Conservation (phyloP, 2,113 vertebrate genomes). For the Acanthochromis polyacanthus region DNA sequence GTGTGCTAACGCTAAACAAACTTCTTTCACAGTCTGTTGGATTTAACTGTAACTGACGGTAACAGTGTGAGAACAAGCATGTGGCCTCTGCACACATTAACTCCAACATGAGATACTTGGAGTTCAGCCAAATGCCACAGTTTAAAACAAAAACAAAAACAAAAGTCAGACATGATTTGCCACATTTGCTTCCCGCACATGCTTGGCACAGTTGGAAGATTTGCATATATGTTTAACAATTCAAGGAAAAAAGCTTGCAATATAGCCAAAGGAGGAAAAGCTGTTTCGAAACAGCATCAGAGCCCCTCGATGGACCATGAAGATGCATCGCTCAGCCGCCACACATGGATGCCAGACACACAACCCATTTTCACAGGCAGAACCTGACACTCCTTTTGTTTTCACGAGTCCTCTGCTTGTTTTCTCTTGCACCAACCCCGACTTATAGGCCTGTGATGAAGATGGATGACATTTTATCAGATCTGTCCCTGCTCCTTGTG, state of each 20-base stretch:
- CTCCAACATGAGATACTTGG: background rate
- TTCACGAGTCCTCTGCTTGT: background rate
- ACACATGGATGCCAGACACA: conserved; percentile 14
- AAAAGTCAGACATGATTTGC: background rate
- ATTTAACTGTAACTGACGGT: background rate
- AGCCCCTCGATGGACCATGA: background rate
- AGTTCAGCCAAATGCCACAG: conserved; percentile 11
- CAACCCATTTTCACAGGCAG: background rate
- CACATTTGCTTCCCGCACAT: background rate
- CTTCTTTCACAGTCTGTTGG: conserved; percentile 14
- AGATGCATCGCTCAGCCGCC: background rate
- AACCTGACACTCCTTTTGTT: conserved; percentile 17
- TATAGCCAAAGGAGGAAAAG: background rate
- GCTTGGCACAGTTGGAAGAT: background rate
- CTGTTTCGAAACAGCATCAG: background rate
- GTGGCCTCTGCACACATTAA: conserved; percentile 20
- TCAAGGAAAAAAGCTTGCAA: background rate
- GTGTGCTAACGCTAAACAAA: conserved; percentile 23
- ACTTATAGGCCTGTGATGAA: background rate
- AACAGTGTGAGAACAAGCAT: conserved; percentile 18
- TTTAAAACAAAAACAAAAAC: no score
- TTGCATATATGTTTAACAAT: conserved; percentile 11
- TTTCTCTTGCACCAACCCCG: background rate
- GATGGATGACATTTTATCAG: conserved; percentile 17
- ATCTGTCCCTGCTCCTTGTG: background rate